Evolutionary conservation across 2,888 invertebrate species (phyloP).

Genomic region (Rhingia campestris): DNA sequence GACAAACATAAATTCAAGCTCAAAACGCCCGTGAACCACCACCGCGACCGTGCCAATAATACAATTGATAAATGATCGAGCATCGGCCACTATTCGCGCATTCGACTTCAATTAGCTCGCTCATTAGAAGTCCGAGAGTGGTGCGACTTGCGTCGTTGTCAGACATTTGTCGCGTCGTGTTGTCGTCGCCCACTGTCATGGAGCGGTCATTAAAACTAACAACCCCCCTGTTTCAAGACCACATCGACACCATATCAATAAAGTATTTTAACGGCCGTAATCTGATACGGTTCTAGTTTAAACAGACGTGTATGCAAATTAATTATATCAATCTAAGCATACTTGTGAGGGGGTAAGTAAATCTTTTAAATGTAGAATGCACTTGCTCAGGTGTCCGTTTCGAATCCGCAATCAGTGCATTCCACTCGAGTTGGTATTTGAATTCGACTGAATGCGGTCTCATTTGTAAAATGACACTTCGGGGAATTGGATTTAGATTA

Average conservation of each 20-base stretch:
- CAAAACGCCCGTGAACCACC: slow-evolving; percentile 20
- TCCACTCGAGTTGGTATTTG: slow-evolving; percentile 5
- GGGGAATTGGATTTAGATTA: slow-evolving; percentile 23
- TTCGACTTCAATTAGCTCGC: slow-evolving; percentile 31
- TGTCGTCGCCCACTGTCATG: slow-evolving; percentile 7
- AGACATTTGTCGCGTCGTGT: not conserved
- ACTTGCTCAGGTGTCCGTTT: slow-evolving; percentile 34
- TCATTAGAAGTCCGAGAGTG: slow-evolving; percentile 19
- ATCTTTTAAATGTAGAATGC: slow-evolving; percentile 2
- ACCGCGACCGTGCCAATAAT: not conserved
- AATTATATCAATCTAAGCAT: slow-evolving; percentile 19
- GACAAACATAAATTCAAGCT: not conserved
- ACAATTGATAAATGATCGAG: slow-evolving; percentile 31
- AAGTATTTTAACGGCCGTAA: not conserved
- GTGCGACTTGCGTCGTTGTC: slow-evolving; percentile 21
- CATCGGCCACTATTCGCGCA: slow-evolving; percentile 21
- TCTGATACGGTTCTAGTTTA: slow-evolving; percentile 32
- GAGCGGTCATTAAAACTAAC: not conserved
- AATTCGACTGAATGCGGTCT: slow-evolving; percentile 31
- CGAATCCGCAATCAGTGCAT: slow-evolving; percentile 24
- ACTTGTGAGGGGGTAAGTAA: not conserved
- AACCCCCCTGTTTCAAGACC: not conserved
- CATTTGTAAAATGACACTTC: slow-evolving; percentile 42
- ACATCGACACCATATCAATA: slow-evolving; percentile 17
- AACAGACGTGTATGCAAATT: slow-evolving; percentile 39